These are phyloP conservation scores for Calonectris borealis DNA, from an alignment of 2,113 vertebrate genomes.

Conservation along the genomic window DNA sequence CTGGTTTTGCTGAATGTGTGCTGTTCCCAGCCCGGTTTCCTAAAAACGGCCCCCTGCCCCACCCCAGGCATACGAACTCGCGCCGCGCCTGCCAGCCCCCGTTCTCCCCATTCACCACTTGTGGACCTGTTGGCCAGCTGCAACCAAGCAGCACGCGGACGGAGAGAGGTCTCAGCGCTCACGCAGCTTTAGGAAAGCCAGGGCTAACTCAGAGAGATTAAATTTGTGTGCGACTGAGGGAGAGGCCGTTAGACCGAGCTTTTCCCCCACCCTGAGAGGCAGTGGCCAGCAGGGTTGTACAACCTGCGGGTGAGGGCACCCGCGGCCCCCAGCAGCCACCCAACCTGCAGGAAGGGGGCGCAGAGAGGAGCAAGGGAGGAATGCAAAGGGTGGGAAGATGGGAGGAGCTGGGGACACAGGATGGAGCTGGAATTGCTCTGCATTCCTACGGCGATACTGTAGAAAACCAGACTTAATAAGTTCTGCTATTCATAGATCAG, in stretches of 20 bases:
- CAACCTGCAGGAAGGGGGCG: neutral
- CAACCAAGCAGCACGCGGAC: accelerated
- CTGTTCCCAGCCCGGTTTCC: neutral
- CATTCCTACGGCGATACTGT: neutral
- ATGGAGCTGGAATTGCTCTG: neutral
- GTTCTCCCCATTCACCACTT: neutral
- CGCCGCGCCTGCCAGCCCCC: accelerated
- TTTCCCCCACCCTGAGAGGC: neutral
- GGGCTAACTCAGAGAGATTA: neutral
- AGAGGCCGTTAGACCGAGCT: neutral
- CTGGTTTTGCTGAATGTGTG: neutral
- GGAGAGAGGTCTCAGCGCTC: neutral
- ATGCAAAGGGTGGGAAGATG: neutral
- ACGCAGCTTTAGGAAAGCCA: neutral
- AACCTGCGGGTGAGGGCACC: neutral
- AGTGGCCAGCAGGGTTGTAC: neutral
- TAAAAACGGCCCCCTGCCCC: neutral
- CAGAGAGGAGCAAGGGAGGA: neutral
- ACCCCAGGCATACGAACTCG: accelerated
- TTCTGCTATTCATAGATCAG: neutral
- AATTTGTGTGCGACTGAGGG: neutral
- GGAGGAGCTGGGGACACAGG: neutral
- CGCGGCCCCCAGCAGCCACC: accelerated
- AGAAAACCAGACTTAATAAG: neutral
- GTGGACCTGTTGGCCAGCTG: neutral